phyloP scores from a whole-genome alignment of 1,140 invertebrate genomes.

The Magallana ariakensis region DNA sequence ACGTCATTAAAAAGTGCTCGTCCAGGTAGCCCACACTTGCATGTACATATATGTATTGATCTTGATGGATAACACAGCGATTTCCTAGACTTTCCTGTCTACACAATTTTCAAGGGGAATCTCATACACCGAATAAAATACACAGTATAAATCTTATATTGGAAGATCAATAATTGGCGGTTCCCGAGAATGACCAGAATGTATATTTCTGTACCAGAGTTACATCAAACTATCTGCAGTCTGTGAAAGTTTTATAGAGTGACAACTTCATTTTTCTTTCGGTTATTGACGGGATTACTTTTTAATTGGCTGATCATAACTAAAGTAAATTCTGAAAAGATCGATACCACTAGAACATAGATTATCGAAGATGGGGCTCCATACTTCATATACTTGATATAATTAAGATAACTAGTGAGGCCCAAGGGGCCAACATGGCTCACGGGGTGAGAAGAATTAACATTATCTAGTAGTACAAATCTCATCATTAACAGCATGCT shows the following conservation, averaged over 20 bases:
- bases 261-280: constrained; percentile 32
- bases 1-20: constrained; percentile 16
- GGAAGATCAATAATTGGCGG: constrained; percentile 21
- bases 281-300: constrained; percentile 27
- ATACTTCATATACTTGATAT: constrained; percentile 16
- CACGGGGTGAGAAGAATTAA: neutral
- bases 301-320: constrained; percentile 29
- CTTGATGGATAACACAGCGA: constrained; percentile 12
- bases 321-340: neutral
- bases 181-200: neutral
- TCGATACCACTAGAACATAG: constrained; percentile 3
- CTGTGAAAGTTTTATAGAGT: neutral
- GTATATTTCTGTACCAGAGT: neutral
- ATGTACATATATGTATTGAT: constrained; percentile 19
- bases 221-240: neutral
- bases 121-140: constrained; percentile 20
- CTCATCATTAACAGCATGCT: neutral
- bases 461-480: neutral
- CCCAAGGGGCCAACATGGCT: neutral
- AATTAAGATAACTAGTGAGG: constrained; percentile 16
- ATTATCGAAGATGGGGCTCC: neutral
- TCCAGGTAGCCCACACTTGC: constrained; percentile 7
- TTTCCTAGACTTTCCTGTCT: constrained; percentile 8
- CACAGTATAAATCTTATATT: constrained; percentile 37
- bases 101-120: constrained; percentile 22